Base-by-base conservation (phyloP, 2,888 invertebrate genomes). In the Aspidapion aeneum region DNA sequence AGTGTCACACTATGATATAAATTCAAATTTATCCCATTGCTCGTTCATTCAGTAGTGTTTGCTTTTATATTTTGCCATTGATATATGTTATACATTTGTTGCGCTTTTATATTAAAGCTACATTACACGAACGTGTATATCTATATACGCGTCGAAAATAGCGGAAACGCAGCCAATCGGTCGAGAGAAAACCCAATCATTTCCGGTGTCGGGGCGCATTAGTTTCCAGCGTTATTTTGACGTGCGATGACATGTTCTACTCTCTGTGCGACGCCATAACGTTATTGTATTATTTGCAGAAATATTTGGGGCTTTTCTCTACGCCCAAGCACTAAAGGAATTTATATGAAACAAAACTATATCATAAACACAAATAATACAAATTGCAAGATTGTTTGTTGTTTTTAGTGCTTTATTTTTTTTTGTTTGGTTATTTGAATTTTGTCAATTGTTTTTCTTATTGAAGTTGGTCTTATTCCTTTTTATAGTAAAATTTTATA, bases 131-230 rank as follows among this genome's bases (percentile, higher is more conserved):
- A 35, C 12, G 35, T 35, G 35, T 35, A n/a, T n/a, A n/a, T 35
- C 3, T 12, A 35, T 35, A 12, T 35, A 12, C 12, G 35, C 12
- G 35, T 35, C 35, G 35, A 35, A 35, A 58, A 66, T 67, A 64
- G 68, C 72, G 71, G 73, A 73, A 73, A 69, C 69, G 68, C 69
- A 66, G 70, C 73, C 75, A 75, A 75, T 75, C 75, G 75, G 71
- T 72, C 70, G 71, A 80, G 79, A 78, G 82, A 75, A 82, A 83
- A 84, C 81, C 82, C 83, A 84, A 84, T 84, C 84, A 81, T 82
- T 83, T 83, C 83, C 83, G 82, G 82, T 82, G 83, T 83, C 84
- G 79, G 79, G 78, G 77, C 80, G 82, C 80, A 82, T 84, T 84
- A 83, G 79, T 77, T 79, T 77, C 78, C 35, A 35, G 71, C 79